These are phyloP conservation scores for Popillia japonica DNA, from an alignment of 1,140 invertebrate genomes.

Conservation along the genomic window DNA sequence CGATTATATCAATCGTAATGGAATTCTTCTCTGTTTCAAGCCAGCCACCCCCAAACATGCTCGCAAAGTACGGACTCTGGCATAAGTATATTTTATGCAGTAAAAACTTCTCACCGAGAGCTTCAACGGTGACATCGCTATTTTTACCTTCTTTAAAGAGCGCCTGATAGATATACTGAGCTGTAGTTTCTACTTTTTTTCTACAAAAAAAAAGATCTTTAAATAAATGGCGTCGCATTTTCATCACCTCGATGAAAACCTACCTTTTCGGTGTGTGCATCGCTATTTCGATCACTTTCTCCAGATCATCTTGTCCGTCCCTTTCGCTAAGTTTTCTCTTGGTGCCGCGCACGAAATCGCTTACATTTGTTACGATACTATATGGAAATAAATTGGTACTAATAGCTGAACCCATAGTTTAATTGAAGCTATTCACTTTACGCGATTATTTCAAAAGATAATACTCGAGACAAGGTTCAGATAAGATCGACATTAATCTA, in stretches of 20 bases:
- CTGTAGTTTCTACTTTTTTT: slow-evolving; percentile 76
- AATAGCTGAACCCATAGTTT: slow-evolving; percentile 15
- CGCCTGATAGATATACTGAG: slow-evolving; percentile 82
- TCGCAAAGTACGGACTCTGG: slow-evolving; percentile 84
- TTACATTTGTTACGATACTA: slow-evolving; percentile 49
- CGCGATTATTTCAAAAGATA: neutral
- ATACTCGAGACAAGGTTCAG: neutral
- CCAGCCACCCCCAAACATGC: slow-evolving; percentile 88
- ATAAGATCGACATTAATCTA: neutral
- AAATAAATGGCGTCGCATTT: neutral
- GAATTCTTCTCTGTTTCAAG: slow-evolving; percentile 74
- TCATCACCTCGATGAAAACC: slow-evolving; percentile 9
- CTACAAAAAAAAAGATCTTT: slow-evolving; percentile 60
- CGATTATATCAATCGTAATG: slow-evolving; percentile 76
- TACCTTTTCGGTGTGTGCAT: slow-evolving; percentile 60
- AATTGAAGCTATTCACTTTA: neutral
- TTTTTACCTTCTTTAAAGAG: slow-evolving; percentile 80
- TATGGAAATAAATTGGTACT: slow-evolving; percentile 40
- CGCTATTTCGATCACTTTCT: slow-evolving; percentile 59
- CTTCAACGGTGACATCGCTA: slow-evolving; percentile 78
- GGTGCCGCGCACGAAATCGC: slow-evolving; percentile 52
- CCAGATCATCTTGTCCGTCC: slow-evolving; percentile 55
- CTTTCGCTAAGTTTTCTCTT: slow-evolving; percentile 56
- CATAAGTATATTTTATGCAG: slow-evolving; percentile 82
- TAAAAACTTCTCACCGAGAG: slow-evolving; percentile 76